phyloP scores from a whole-genome alignment of 2,113 vertebrate genomes.

The Microcebus lehilahytsara region DNA sequence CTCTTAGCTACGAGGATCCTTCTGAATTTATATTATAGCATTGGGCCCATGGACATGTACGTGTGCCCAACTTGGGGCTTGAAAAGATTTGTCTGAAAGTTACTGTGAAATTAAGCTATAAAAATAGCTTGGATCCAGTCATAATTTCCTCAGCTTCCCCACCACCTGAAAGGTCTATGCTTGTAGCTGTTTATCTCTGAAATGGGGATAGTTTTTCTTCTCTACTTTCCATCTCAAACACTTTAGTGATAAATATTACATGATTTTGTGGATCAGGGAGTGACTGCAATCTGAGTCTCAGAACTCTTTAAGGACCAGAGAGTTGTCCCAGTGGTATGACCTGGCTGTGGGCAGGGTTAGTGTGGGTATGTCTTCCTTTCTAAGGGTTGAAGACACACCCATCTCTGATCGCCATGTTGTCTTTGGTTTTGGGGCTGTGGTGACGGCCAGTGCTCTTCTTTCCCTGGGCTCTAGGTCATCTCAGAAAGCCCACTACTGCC shows the following conservation, averaged over 20 bases:
- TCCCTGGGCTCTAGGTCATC: not conserved
- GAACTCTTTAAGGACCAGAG: not conserved
- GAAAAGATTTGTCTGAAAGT: not conserved
- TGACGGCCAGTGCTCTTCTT: not conserved
- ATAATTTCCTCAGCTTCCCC: not conserved
- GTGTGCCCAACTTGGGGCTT: not conserved
- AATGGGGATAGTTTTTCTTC: not conserved
- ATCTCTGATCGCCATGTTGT: not conserved
- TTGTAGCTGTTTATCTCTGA: not conserved
- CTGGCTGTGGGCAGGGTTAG: not conserved
- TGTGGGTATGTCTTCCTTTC: not conserved
- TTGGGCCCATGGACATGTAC: not conserved
- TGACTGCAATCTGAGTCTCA: not conserved
- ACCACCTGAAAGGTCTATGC: not conserved
- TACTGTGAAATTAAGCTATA: not conserved
- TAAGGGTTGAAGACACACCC: not conserved
- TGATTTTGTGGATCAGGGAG: slow-evolving; percentile 23
- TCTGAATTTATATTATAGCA: not conserved
- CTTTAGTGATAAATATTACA: slow-evolving; percentile 29
- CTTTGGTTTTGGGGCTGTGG: not conserved
- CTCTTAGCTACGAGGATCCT: not conserved
- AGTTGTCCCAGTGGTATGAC: not conserved
- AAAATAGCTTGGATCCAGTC: not conserved
- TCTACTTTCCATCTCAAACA: not conserved
- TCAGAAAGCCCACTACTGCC: slow-evolving; percentile 20